Conservation (phyloP, 2,888 invertebrate genomes). For the Hypomecis atomaria region DNA sequence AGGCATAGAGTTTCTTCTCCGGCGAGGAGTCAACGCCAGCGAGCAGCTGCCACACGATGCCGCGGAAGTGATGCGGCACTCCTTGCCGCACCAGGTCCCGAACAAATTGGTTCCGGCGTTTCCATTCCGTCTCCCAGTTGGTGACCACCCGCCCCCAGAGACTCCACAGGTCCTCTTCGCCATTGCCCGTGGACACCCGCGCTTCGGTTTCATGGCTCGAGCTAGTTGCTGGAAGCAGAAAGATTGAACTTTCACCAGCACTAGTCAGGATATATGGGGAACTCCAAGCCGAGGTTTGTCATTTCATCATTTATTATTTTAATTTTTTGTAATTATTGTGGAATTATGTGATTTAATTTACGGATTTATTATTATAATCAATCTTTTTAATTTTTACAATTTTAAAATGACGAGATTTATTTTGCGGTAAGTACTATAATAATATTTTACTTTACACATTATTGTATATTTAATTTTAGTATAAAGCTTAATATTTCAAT, state of each 20-base stretch:
- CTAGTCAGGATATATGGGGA: no score
- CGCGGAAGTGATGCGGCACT: constrained; percentile 98
- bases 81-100: constrained; percentile 96
- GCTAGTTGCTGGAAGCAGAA: constrained; percentile 62
- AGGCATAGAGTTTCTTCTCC: constrained; percentile 97
- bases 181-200: constrained; percentile 81
- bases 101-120: constrained; percentile 93
- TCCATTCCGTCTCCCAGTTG: constrained; percentile 97
- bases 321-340: no score
- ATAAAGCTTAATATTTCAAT: no score
- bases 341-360: no score
- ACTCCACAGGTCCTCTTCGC: constrained; percentile 94
- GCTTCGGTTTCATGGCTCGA: constrained; percentile 72
- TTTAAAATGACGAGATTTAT: no score
- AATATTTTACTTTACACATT: no score
- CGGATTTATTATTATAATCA: no score
- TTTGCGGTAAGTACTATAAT: no score
- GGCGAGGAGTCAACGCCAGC: constrained; percentile 95
- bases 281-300: no score
- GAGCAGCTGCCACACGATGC: constrained; percentile 98
- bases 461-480: no score
- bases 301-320: no score
- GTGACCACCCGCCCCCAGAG: constrained; percentile 97
- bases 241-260: not conserved
- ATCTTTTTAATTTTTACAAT: no score